Percentiles rank a stretch among this genome's conserved stretches.
phyloP scores from a whole-genome alignment of 1,140 invertebrate genomes.

The Drosophila auraria region DNA sequence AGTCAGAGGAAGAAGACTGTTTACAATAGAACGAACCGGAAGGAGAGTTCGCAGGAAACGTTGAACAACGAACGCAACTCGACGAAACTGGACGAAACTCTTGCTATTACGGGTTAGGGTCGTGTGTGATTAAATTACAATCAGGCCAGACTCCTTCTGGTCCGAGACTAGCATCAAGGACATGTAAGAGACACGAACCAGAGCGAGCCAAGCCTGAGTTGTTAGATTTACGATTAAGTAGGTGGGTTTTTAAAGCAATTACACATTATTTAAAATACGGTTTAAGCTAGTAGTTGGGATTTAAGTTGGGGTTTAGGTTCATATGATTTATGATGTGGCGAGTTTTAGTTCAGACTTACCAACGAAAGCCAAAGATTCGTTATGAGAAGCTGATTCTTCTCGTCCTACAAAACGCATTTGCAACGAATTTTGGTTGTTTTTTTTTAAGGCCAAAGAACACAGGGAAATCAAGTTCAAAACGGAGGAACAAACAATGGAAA shows the following conservation, averaged over 20 bases:
- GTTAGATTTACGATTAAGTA: constrained; percentile 44
- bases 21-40: constrained; percentile 26
- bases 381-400: constrained; percentile 94
- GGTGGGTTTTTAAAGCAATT: constrained; percentile 63
- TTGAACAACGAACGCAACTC: constrained; percentile 32
- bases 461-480: constrained; percentile 45
- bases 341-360: constrained; percentile 90
- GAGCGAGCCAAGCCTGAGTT: constrained; percentile 24
- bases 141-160: constrained; percentile 51
- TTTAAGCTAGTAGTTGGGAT: constrained; percentile 44
- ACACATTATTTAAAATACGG: constrained; percentile 70
- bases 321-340: constrained; percentile 56
- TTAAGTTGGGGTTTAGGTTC: constrained; percentile 49
- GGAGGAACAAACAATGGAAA: constrained; percentile 49
- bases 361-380: constrained; percentile 94
- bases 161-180: constrained; percentile 13
- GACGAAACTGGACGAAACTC: constrained; percentile 32
- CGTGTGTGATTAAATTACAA: constrained; percentile 74
- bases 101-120: constrained; percentile 37
- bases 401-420: constrained; percentile 88
- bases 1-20: constrained; percentile 1
- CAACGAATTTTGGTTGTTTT: constrained; percentile 57
- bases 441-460: constrained; percentile 62
- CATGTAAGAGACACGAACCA: constrained; percentile 11
- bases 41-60: constrained; percentile 5